Conservation (phyloP, 2,113 vertebrate species). For the Chrysemys picta region DNA sequence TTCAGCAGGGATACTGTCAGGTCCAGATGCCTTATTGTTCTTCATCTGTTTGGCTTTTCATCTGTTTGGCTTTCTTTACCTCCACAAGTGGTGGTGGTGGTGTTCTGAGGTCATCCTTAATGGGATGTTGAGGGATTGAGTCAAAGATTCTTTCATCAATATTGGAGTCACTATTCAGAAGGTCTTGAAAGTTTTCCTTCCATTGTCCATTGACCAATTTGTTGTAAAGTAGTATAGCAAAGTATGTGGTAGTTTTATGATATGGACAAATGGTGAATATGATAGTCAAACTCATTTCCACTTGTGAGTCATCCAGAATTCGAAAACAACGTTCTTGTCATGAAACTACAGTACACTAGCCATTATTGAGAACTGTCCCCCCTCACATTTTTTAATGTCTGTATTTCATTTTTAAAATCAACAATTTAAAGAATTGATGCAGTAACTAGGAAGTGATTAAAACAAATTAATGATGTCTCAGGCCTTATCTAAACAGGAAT, state of each 20-base stretch:
- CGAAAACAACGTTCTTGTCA: background rate
- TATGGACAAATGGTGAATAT: rapidly evolving
- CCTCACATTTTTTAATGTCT: background rate
- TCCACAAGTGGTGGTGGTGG: background rate
- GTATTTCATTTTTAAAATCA: no score
- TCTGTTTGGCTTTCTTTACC: background rate
- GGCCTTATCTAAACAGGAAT: background rate
- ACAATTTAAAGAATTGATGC: no score
- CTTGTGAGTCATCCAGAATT: background rate
- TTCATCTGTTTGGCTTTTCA: background rate
- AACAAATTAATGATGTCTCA: no score
- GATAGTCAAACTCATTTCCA: background rate
- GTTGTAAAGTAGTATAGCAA: background rate
- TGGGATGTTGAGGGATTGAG: background rate
- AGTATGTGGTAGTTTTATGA: background rate
- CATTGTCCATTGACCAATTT: background rate
- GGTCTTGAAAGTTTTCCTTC: background rate
- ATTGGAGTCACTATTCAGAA: background rate
- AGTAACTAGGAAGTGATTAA: no score
- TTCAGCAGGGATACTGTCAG: background rate
- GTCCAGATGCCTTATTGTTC: background rate
- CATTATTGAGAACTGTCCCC: background rate
- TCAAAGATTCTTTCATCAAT: background rate
- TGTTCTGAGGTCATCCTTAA: background rate
- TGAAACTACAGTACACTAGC: background rate